Conservation (phyloP, 2,113 vertebrate species). For the Gymnarchus niloticus region DNA sequence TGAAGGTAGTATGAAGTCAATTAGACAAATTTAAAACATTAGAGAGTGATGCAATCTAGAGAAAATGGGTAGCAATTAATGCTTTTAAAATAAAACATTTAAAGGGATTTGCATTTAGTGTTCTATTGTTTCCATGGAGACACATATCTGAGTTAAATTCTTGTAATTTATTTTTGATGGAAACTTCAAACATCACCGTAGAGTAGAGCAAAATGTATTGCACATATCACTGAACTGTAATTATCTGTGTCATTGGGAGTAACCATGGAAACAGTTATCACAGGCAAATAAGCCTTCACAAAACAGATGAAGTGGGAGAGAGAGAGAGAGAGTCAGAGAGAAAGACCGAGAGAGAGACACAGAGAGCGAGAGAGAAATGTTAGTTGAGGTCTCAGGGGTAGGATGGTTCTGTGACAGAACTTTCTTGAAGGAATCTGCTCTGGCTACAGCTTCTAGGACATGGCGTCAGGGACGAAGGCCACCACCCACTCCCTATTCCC, state of each 20-base stretch:
- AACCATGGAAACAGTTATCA: slow-evolving; percentile 47
- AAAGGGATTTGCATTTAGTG: background rate
- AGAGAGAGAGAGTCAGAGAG: slow-evolving; percentile 18
- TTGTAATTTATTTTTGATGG: slow-evolving; percentile 53
- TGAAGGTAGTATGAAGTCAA: background rate
- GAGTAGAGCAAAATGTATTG: slow-evolving; percentile 14
- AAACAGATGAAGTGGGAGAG: slow-evolving; percentile 29
- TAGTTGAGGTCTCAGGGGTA: slow-evolving; percentile 34
- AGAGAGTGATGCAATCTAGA: background rate
- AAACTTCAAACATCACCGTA: slow-evolving; percentile 51
- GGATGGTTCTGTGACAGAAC: slow-evolving; percentile 1
- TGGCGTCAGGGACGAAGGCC: slow-evolving; percentile 28
- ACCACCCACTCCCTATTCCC: slow-evolving; percentile 39
- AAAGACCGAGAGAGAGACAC: slow-evolving; percentile 29
- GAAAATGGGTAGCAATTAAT: background rate
- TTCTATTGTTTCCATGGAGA: background rate
- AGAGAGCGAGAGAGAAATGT: slow-evolving; percentile 46
- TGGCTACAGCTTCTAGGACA: background rate
- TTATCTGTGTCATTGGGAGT: slow-evolving; percentile 64
- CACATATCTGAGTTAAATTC: slow-evolving; percentile 41
- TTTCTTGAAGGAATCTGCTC: slow-evolving; percentile 45
- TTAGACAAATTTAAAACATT: background rate
- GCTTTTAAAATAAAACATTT: background rate
- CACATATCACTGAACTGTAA: slow-evolving; percentile 51
- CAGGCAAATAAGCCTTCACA: slow-evolving; percentile 19